Evolutionary conservation across 2,888 invertebrate species (phyloP).

Genomic region (Lymantria dispar): DNA sequence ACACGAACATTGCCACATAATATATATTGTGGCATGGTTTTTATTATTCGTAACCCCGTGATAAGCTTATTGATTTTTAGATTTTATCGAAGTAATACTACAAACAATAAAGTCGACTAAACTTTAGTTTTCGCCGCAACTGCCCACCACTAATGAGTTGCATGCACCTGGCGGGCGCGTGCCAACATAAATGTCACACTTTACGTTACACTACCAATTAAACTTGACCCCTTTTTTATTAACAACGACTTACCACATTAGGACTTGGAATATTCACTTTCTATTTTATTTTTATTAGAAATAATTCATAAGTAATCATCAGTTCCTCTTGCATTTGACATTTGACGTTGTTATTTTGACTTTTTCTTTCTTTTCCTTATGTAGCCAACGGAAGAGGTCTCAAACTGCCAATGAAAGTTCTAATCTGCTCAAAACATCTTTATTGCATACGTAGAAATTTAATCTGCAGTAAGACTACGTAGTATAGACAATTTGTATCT

Average conservation of each 20-base stretch:
- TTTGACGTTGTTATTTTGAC: constrained; percentile 3
- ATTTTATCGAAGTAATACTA: not conserved
- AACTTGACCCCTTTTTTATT: constrained; percentile 27
- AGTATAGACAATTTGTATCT: too few species aligned
- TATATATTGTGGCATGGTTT: not conserved
- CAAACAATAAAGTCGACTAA: constrained; percentile 22
- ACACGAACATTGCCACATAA: not conserved
- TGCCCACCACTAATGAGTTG: constrained; percentile 38
- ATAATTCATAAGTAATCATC: not conserved
- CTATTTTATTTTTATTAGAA: not conserved
- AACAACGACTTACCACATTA: constrained; percentile 15
- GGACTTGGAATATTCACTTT: not conserved
- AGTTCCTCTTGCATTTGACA: not conserved
- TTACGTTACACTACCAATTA: constrained; percentile 47
- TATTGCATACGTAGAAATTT: too few species aligned
- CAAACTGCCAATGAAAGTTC: too few species aligned
- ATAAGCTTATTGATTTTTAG: constrained; percentile 5
- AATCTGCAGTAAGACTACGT: too few species aligned
- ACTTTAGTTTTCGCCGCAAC: constrained; percentile 22
- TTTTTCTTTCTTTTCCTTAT: constrained; percentile 13
- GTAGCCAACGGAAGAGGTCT: constrained; percentile 1
- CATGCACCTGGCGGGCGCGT: constrained; percentile 59
- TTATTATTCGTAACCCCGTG: not conserved
- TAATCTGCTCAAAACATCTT: too few species aligned
- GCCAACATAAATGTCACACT: constrained; percentile 58